phyloP scores from a whole-genome alignment of 2,797 vertebrate species.

The Poeciliopsis turneri region DNA sequence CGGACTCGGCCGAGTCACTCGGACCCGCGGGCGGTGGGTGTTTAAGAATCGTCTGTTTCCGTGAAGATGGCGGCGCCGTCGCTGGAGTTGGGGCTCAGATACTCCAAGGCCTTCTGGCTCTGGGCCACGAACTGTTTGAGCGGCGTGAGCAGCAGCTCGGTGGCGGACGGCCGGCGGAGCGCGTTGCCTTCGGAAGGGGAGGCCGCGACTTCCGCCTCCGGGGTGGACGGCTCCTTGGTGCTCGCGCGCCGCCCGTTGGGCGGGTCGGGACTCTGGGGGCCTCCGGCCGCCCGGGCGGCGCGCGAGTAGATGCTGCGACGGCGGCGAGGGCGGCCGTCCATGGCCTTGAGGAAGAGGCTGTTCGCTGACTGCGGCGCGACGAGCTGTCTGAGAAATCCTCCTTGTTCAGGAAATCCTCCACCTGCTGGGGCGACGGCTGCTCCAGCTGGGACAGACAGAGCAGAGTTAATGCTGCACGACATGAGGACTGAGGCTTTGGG shows the following conservation, averaged over 20 bases:
- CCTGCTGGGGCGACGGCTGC: slow-evolving; percentile 63
- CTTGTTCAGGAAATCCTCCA: slow-evolving; percentile 70
- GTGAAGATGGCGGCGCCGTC: background rate
- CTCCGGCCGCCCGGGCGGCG: background rate
- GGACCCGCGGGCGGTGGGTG: background rate
- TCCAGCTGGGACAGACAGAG: slow-evolving; percentile 58
- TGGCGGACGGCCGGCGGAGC: slow-evolving; percentile 55
- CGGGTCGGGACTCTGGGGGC: slow-evolving; percentile 27
- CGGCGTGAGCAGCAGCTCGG: slow-evolving; percentile 70
- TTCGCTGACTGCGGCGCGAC: slow-evolving; percentile 52
- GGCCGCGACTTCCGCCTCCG: slow-evolving; percentile 31
- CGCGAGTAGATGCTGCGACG: slow-evolving; percentile 67
- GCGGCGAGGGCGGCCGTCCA: slow-evolving; percentile 72
- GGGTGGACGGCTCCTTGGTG: slow-evolving; percentile 39
- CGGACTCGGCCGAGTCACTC: background rate
- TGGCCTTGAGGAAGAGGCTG: slow-evolving; percentile 75
- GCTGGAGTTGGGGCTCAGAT: slow-evolving; percentile 65
- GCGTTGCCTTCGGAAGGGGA: slow-evolving; percentile 11
- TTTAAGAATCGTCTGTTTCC: slow-evolving; percentile 31
- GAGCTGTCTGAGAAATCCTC: slow-evolving; percentile 56
- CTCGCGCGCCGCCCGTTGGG: slow-evolving; percentile 53
- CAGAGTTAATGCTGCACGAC: too few species aligned
- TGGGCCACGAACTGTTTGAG: slow-evolving; percentile 77
- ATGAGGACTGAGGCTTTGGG: background rate
- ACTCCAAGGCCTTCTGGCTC: slow-evolving; percentile 78